Evolutionary conservation across 2,888 invertebrate species (phyloP).

Genomic region (Bugula neritina): DNA sequence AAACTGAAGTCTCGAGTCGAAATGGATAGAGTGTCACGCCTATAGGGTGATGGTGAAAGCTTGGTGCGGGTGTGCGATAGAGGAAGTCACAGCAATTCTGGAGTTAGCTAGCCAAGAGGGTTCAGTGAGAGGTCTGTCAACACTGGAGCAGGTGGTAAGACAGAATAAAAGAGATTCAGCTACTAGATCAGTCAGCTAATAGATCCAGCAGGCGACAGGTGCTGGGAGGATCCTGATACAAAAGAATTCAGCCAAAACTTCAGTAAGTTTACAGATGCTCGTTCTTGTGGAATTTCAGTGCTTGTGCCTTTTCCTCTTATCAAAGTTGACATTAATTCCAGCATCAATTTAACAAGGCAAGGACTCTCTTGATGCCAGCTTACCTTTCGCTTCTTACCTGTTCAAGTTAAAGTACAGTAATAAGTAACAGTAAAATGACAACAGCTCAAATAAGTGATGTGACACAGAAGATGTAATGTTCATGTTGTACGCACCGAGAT

Average conservation of each 20-base stretch:
- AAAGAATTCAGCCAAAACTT: not conserved
- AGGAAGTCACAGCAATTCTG: not conserved
- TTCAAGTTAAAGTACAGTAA: too few relatives aligned
- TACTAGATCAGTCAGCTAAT: not conserved
- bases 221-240: conserved; percentile 14
- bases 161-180: not conserved
- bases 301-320: too few relatives aligned
- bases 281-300: not conserved
- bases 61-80: not conserved
- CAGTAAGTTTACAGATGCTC: not conserved
- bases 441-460: too few relatives aligned
- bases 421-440: too few relatives aligned
- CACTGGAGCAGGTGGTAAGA: conserved; percentile 4
- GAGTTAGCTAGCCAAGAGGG: not conserved
- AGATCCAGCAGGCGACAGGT: not conserved
- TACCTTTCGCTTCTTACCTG: too few relatives aligned
- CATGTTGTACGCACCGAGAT: too few relatives aligned
- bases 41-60: not conserved
- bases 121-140: conserved; percentile 2
- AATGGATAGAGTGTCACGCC: not conserved
- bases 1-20: not conserved
- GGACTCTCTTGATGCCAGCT: too few relatives aligned
- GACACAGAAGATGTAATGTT: too few relatives aligned
- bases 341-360: too few relatives aligned
- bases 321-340: too few relatives aligned